Base-by-base conservation (phyloP, 2,113 vertebrate genomes). In the Bos indicus region DNA sequence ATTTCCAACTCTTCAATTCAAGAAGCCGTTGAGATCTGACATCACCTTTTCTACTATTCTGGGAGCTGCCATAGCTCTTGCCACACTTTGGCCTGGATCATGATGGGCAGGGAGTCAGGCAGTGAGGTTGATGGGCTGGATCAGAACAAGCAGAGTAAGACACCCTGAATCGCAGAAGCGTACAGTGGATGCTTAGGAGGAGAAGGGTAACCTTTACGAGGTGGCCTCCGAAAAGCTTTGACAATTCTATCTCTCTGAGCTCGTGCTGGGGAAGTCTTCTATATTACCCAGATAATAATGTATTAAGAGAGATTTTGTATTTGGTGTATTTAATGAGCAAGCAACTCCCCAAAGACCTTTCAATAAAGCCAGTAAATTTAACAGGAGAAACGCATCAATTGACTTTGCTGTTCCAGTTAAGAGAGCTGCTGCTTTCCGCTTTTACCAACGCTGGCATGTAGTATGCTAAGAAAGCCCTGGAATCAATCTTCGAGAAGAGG, bases 261-360 rank as follows among this genome's bases (percentile, higher is more conserved):
- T 81, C 94, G 28, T 96, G 30, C 57, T 6, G 77, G 86, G 60
- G 94, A 92, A 94, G 90, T 28, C 89, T 82, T 82, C 94, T 82
- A 33, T 95, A 91, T 90, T 80, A 91, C 46, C 93, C 87, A 96
- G 97, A 97, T 88, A 95, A 98, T 94, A 56, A 62, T 87, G 96
- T 62, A 96, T 33, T 91, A 96, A 95, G 95, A 90, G 84, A 98
- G 97, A 95, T 94, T 83, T 97, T 97, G 91, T 91, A 94, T 95
- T 94, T 98, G 94, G 88, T 97, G 98, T 97, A 98, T 97, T 97
- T 84, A 98, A 98, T 92, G 97, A 98, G 91, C 91, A 97, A 98
- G 98, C 52, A 97, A 96, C 54, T 97, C 96, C 96, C 98, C 90
- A 40, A 97, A 98, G 97, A 95, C 77, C 67, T 95, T 98, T 96